Percentiles rank a stretch among this genome's conserved stretches.
Conservation (phyloP, 2,113 vertebrate species). For the Lates calcarifer region DNA sequence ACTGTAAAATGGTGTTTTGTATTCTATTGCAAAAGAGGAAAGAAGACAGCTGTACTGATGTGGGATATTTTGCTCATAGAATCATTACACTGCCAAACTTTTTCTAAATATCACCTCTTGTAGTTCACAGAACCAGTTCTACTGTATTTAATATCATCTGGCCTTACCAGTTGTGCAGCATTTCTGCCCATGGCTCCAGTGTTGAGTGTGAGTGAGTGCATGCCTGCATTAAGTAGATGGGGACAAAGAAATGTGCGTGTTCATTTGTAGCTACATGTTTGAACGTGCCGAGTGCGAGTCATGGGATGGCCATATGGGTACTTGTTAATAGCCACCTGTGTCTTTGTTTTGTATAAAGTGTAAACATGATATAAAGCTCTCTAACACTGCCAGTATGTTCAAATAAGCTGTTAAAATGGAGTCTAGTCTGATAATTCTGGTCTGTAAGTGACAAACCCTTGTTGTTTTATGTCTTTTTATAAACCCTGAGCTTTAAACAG, state of each 20-base stretch:
- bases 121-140: constrained; percentile 12
- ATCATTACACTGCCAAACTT: constrained; percentile 49
- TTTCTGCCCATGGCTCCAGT: constrained; percentile 34
- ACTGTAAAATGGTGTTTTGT: constrained; percentile 56
- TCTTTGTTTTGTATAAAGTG: constrained; percentile 75
- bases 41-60: constrained; percentile 13
- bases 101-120: constrained; percentile 29
- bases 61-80: constrained; percentile 40
- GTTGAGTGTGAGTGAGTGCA: constrained; percentile 43
- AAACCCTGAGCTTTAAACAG: constrained; percentile 57
- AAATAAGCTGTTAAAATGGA: constrained; percentile 63
- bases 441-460: constrained; percentile 44
- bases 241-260: constrained; percentile 17
- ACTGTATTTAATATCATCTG: constrained; percentile 23
- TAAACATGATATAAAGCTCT: constrained; percentile 69
- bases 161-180: constrained; percentile 52
- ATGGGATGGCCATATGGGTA: constrained; percentile 45
- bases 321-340: constrained; percentile 64
- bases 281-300: constrained; percentile 32
- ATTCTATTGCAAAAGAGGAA: constrained; percentile 34
- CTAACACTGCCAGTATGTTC: constrained; percentile 79
- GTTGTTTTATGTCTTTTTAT: constrained; percentile 52
- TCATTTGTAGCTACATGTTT: constrained; percentile 51
- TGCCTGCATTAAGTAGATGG: constrained; percentile 20
- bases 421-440: constrained; percentile 52